Conservation (phyloP, 1,140 invertebrate genomes). For the Hylaeus anthracinus region DNA sequence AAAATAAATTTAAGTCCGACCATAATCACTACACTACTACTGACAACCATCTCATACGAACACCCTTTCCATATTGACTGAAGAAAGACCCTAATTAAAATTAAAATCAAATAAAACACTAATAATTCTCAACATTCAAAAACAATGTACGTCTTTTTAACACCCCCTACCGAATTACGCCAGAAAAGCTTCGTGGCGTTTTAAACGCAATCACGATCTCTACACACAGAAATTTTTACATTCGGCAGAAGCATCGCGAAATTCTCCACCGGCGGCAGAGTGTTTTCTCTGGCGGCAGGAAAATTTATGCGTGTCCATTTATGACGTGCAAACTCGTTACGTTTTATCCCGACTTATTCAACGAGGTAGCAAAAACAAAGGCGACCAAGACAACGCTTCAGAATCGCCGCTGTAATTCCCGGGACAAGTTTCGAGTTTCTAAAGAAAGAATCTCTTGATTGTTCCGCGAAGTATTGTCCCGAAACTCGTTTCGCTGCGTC, state of each 20-base stretch:
- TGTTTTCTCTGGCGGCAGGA: not conserved
- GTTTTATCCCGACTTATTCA: conserved; percentile 14
- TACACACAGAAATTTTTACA: not conserved
- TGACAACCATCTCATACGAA: no score
- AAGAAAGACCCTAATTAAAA: no score
- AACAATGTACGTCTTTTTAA: no score
- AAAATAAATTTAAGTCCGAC: no score
- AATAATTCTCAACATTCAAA: no score
- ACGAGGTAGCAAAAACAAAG: conserved; percentile 25
- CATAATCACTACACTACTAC: no score
- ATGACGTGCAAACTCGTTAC: conserved; percentile 30
- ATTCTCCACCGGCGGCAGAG: not conserved
- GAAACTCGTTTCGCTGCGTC: conserved; percentile 48
- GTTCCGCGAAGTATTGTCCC: conserved; percentile 50
- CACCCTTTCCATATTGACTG: no score
- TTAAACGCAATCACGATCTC: not conserved
- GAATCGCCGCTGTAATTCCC: conserved; percentile 36
- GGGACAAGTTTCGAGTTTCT: conserved; percentile 48
- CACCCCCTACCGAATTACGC: no score
- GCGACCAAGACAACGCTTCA: conserved; percentile 31
- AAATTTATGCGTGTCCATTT: conserved; percentile 29
- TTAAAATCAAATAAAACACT: no score
- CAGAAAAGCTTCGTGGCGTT: not conserved
- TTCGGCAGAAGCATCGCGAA: not conserved
- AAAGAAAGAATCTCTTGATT: conserved; percentile 50